Base-by-base conservation (phyloP, 2,888 invertebrate species). In the Bombylius discolor region DNA sequence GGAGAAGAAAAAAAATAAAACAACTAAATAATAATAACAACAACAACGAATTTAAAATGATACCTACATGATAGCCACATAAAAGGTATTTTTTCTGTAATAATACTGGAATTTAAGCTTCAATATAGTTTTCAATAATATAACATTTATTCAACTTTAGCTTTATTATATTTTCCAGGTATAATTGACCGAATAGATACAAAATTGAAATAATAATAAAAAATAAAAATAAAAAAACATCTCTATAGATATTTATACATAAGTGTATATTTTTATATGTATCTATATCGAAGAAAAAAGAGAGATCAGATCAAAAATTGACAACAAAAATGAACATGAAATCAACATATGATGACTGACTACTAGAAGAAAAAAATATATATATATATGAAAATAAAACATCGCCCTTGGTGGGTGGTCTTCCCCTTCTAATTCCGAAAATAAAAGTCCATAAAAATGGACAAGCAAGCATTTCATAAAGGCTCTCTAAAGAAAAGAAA, bases 381-480 rank as follows among this genome's bases (percentile, higher is more conserved):
- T n/a, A n/a, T n/a, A n/a, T n/a, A n/a, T n/a, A n/a, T 48, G 49
- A 56, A 52, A 52, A 56, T 56, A 56, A 56, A 48, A 56, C 51
- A n/a, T 52, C 56, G 36, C 46, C 53, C 53, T 53, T 59, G 57
- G 53, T 59, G 56, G 59, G 59, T 59, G 59, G 59, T 59, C 59
- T 53, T 51, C 47, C 53, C 51, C 56, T 55, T 57, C 56, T 56
- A 57, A 59, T 57, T 59, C 57, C 56, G 51, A 59, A 59, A 59
- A 59, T 57, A 57, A 59, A 59, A 59, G 51, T 51, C 53, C 57
- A 54, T 57, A 59, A 55, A 58, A 55, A 50, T 52, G 56, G 55
- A 55, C 55, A 55, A 42, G 39, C 5, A 11, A n/a, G 45, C 45
- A 5, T 12, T n/a, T 9, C 12, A 5, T 9, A 4, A 6, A 36